Evolutionary conservation across 2,113 vertebrate species (phyloP), one percentile per base, ranked within the genome.

Genomic region (Rhodinocichla rosea): DNA sequence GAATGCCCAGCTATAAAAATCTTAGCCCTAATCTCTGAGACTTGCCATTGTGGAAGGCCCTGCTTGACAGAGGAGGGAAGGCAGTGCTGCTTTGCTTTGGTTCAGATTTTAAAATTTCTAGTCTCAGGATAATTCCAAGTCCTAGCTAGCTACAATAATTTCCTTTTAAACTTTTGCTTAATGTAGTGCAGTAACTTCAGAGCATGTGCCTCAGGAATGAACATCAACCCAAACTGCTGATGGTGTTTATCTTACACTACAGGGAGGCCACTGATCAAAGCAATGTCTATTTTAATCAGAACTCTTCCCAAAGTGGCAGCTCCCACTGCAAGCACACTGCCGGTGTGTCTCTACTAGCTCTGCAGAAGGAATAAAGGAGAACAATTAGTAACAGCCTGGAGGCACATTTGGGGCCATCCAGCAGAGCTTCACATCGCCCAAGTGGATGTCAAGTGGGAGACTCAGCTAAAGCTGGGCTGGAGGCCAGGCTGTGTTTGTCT

Each of bases 231-330:
- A 92, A 96, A 78, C 30, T 87, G 86, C 83, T 95, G 86, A 87
- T 87, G 27, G 0, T 77, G 87, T 94, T 89, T 92, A 57, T 95
- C 87, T 92, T 73, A 21, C 23, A 22, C 83, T 80, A 33, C 76
- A 86, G 89, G 90, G 71, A 93, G 94, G 75, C 20, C 59, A 52
- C 53, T 83, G 81, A 96, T 91, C 89, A 92, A 91, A 95, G 82
- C 81, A 73, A 62, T 49, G 74, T 45, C 20, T 83, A 85, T 91
- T 96, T 95, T 85, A 80, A 85, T 94, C 87, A 90, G 33, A 94
- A 92, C 49, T 89, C 70, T 89, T 94, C 74, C 89, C 63, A 83
- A 93, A 92, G 88, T 77, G 67, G 70, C 67, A 84, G 81, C 60
- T 91, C 79, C 62, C 37, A 68, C 39, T 64, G 44, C 83, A 69